These are phyloP conservation scores for Phortica okadai DNA, from an alignment of 2,888 invertebrate genomes.

Conservation along the genomic window DNA sequence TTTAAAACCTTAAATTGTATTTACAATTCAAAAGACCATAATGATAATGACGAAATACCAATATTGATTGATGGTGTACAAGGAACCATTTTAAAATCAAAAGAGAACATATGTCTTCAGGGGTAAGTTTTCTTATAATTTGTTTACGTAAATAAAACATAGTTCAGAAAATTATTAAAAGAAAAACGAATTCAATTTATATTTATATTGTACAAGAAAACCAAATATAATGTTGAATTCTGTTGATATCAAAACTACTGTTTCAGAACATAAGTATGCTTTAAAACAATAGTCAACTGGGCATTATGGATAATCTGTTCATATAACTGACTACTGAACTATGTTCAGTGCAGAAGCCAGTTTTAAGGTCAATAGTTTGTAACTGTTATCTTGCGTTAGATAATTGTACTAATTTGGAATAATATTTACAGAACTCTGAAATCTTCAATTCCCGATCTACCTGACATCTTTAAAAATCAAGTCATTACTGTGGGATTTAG, in stretches of 20 bases:
- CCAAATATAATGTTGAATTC: neutral
- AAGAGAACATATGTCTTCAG: constrained; percentile 82
- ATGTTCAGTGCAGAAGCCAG: neutral
- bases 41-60: constrained; percentile 78
- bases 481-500: constrained; percentile 84
- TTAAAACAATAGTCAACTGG: neutral
- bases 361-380: no score
- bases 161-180: neutral
- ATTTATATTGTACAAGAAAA: no score
- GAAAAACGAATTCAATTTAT: no score
- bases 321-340: constrained; percentile 1
- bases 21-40: constrained; percentile 79
- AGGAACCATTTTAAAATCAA: constrained; percentile 86
- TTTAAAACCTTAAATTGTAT: constrained; percentile 84
- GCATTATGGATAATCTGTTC: neutral
- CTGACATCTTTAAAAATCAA: constrained; percentile 80
- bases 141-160: neutral
- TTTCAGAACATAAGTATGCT: no score
- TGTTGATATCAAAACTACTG: neutral
- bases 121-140: constrained; percentile 79
- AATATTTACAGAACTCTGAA: constrained; percentile 77
- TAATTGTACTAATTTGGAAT: constrained; percentile 29
- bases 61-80: constrained; percentile 88
- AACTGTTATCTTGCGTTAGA: no score
- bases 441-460: constrained; percentile 84